phyloP scores from a whole-genome alignment of 2,888 invertebrate genomes.

The Melanargia galathea region DNA sequence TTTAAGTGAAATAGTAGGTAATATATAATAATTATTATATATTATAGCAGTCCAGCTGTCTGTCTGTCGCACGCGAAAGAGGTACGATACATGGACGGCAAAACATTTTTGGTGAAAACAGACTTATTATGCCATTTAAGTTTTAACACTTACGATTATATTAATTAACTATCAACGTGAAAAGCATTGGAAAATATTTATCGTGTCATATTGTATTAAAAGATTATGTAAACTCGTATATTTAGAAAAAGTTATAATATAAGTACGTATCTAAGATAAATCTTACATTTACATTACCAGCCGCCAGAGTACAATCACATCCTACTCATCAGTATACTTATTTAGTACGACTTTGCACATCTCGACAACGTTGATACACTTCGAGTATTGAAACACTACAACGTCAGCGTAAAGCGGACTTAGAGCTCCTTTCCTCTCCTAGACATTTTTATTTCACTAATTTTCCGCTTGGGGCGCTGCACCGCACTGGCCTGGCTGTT shows the following conservation, averaged over 20 bases:
- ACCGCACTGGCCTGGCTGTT: no score
- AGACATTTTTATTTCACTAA: no score
- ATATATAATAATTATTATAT: constrained; percentile 39
- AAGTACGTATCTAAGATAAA: constrained; percentile 19
- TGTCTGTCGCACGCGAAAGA: constrained; percentile 46
- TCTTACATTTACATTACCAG: constrained; percentile 28
- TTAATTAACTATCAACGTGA: constrained; percentile 27
- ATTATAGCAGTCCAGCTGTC: constrained; percentile 70
- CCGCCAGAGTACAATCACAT: no score
- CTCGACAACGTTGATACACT: no score
- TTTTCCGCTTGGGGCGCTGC: no score
- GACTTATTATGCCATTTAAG: constrained; percentile 37
- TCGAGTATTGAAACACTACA: no score
- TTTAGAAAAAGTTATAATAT: constrained; percentile 34
- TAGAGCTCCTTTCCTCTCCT: no score
- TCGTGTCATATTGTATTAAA: constrained; percentile 29
- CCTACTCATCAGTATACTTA: no score
- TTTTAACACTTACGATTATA: constrained; percentile 30
- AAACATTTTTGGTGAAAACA: constrained; percentile 68
- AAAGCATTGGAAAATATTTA: constrained; percentile 35
- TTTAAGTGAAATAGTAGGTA: constrained; percentile 46
- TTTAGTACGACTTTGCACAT: no score
- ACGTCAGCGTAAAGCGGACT: no score
- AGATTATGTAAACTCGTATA: constrained; percentile 34
- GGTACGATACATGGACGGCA: constrained; percentile 76